A percentile compares a stretch with the other conserved stretches of the same genome.
These are phyloP conservation scores for Agelas oroides DNA, from an alignment of 37 sponge, comb jelly and placozoan species.

Conservation along the genomic window DNA sequence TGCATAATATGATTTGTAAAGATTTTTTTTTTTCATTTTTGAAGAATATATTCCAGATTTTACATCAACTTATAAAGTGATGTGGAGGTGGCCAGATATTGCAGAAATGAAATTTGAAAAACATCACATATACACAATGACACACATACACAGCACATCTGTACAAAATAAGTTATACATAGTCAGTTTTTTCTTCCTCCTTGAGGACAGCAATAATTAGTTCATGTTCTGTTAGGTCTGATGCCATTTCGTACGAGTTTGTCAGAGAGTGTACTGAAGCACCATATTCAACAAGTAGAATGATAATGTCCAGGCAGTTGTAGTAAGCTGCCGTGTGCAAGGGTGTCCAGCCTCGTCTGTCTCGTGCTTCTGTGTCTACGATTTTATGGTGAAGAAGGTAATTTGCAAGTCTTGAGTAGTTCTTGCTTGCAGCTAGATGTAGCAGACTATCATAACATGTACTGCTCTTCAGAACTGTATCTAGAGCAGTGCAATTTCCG, in stretches of 20 bases:
- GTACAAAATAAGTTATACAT: not conserved
- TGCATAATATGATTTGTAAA: no score
- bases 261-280: slow-evolving; percentile 45
- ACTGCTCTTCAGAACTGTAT: slow-evolving; percentile 35
- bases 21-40: no score
- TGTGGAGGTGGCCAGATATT: no score
- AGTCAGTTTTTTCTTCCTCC: slow-evolving; percentile 2
- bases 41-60: no score
- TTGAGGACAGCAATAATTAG: slow-evolving; percentile 41
- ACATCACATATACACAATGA: no score
- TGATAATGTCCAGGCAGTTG: slow-evolving; percentile 53
- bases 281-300: slow-evolving; percentile 60
- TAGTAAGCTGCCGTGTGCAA: slow-evolving; percentile 71
- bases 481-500: slow-evolving; percentile 19
- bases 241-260: slow-evolving; percentile 61
- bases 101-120: no score
- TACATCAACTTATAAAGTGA: no score
- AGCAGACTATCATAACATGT: slow-evolving; percentile 55
- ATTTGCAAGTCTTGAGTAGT: slow-evolving; percentile 58
- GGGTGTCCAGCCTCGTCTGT: slow-evolving; percentile 66
- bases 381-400: slow-evolving; percentile 36
- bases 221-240: slow-evolving; percentile 61
- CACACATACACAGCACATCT: no score
- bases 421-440: slow-evolving; percentile 75
- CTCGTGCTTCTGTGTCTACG: slow-evolving; percentile 25